Percentiles rank a stretch among this genome's conserved stretches.
phyloP scores from a whole-genome alignment of 2,888 invertebrate species.

The Eupithecia subfuscata region DNA sequence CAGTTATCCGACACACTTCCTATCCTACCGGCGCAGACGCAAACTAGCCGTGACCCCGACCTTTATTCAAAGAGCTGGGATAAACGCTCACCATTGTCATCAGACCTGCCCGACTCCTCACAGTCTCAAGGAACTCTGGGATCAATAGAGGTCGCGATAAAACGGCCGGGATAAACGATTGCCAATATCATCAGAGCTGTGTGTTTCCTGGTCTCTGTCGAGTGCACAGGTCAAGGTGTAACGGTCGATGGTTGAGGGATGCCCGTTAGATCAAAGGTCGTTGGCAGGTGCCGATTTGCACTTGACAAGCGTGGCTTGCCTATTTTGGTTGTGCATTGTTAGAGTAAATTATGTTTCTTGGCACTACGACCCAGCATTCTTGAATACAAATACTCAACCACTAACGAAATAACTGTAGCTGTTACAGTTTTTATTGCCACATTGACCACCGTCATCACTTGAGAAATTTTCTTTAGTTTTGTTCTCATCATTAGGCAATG shows the following conservation, averaged over 20 bases:
- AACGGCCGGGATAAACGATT: slow-evolving; percentile 36
- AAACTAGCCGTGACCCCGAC: slow-evolving; percentile 78
- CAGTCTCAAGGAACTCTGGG: slow-evolving; percentile 32
- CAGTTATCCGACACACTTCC: slow-evolving; percentile 77
- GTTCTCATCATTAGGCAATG: slow-evolving; percentile 55
- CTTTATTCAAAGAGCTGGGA: slow-evolving; percentile 74
- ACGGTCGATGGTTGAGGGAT: slow-evolving; percentile 55
- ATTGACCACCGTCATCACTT: slow-evolving; percentile 1
- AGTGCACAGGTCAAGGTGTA: slow-evolving; percentile 39
- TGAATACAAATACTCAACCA: background rate
- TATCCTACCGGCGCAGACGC: slow-evolving; percentile 64
- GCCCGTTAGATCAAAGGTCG: slow-evolving; percentile 78
- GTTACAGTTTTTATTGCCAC: slow-evolving; percentile 4
- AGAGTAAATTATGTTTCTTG: slow-evolving; percentile 63
- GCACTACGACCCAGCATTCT: slow-evolving; percentile 2
- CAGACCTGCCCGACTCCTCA: slow-evolving; percentile 40
- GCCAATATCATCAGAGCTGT: slow-evolving; percentile 46
- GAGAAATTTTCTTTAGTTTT: slow-evolving; percentile 16
- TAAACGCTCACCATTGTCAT: slow-evolving; percentile 48
- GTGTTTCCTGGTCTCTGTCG: slow-evolving; percentile 31
- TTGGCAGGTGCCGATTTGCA: slow-evolving; percentile 79
- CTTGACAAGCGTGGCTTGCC: slow-evolving; percentile 76
- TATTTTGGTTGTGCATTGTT: slow-evolving; percentile 78
- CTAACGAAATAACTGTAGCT: slow-evolving; percentile 2
- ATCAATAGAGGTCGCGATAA: slow-evolving; percentile 38